Base-by-base conservation (phyloP, 2,113 vertebrate genomes). In the Tyto alba region DNA sequence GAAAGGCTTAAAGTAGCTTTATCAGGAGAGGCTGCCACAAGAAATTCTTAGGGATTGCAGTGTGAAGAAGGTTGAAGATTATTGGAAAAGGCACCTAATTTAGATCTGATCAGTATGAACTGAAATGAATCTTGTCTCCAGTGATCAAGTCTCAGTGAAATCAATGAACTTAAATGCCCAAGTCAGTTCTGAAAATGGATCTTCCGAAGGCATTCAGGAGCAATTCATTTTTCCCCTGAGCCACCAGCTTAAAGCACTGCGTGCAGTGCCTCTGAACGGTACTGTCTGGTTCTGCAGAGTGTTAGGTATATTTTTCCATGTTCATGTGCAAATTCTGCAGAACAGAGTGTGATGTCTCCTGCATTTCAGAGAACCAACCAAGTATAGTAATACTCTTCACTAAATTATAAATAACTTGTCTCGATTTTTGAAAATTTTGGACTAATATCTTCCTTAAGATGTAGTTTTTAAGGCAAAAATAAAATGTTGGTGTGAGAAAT, bases 51-150 rank as follows among this genome's bases (percentile, higher is more conserved):
- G 53, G 62, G 56, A 72, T 30, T 78, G 66, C 34, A 75, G 38
- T 16, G 19, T 64, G 75, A 82, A 84, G 60, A 68, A 55, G n/a
- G 36, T 20, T 95, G 82, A 88, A 80, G 82, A 69, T 88, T 64
- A 90, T 93, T 93, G 78, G 75, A 88, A 88, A 88, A 94, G 88
- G 63, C 95, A 92, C 53, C 62, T 90, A 68, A 93, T 94, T 94
- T 95, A 90, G 63, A 66, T 88, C 71, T 69, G 75, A 48, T 90
- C 53, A 85, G 67, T 83, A 94, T n/a, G 50, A 88, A n/a, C 63
- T 53, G 72, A 82, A 85, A 64, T 95, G 67, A 88, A n/a, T 88
- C 53, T 53, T 90, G 82, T 79, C 82, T 83, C 10, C 41, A 50
- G 32, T 55, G 75, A 76, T 94, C 81, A 94, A 93, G 38, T 62